These are phyloP conservation scores for Zophobas atratus DNA, from an alignment of 1,140 invertebrate species.

Conservation along the genomic window DNA sequence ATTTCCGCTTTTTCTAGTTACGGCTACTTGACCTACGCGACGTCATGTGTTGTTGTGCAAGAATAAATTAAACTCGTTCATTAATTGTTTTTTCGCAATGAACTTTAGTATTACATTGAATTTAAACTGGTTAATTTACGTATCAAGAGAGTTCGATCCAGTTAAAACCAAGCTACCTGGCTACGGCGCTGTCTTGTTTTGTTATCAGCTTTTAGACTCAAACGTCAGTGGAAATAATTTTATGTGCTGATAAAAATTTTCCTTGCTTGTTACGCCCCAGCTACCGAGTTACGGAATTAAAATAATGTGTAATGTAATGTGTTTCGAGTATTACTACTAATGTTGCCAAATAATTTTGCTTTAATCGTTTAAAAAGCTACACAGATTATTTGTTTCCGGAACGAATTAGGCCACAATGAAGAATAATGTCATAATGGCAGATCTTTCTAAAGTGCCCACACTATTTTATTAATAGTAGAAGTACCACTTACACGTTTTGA, in stretches of 20 bases:
- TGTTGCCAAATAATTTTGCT: no score
- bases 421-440: no score
- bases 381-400: no score
- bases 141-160: slow-evolving; percentile 42
- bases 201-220: not conserved
- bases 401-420: no score
- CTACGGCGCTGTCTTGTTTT: slow-evolving; percentile 13
- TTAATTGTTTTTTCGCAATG: not conserved
- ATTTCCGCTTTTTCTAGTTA: not conserved
- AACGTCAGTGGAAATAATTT: slow-evolving; percentile 20
- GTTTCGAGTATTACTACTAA: no score
- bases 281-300: no score
- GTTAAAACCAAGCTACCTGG: slow-evolving; percentile 43
- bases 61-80: not conserved
- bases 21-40: slow-evolving; percentile 21
- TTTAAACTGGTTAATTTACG: slow-evolving; percentile 35
- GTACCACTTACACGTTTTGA: no score
- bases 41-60: slow-evolving; percentile 20
- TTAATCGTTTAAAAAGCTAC: no score
- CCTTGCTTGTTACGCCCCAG: no score
- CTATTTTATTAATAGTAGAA: no score
- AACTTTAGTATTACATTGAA: slow-evolving; percentile 25
- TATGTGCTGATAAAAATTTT: not conserved
- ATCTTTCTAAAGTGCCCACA: no score
- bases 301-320: no score